Evolutionary conservation across 2,797 vertebrate genomes (phyloP).

Genomic region (Cyclopterus lumpus): DNA sequence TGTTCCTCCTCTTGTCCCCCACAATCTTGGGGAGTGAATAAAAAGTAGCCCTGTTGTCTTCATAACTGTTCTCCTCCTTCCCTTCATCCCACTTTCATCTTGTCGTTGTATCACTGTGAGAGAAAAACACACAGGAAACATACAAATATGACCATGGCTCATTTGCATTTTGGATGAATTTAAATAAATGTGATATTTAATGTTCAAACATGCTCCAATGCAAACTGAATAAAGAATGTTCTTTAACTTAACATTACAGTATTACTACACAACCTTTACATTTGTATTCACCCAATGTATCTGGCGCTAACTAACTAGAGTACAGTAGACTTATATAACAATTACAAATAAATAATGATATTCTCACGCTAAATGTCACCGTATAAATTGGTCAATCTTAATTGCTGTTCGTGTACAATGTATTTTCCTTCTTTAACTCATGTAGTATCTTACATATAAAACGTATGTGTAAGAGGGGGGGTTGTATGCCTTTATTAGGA

Average conservation of each 20-base stretch:
- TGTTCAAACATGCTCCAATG: not conserved
- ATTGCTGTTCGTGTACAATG: not conserved
- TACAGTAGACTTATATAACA: not conserved
- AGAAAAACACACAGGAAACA: slow-evolving; percentile 29
- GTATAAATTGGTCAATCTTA: not conserved
- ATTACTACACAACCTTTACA: not conserved
- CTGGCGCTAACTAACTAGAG: not conserved
- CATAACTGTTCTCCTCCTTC: slow-evolving; percentile 51
- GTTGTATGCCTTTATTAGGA: not conserved
- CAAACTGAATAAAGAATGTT: not conserved
- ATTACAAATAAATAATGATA: not conserved
- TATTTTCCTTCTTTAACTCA: not conserved
- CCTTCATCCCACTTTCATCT: slow-evolving; percentile 52
- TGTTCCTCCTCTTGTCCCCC: slow-evolving; percentile 40
- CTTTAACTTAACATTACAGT: not conserved
- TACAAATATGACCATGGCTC: not conserved
- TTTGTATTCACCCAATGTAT: not conserved
- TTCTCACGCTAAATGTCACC: not conserved
- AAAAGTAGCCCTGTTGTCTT: slow-evolving; percentile 59
- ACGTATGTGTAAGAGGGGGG: not conserved
- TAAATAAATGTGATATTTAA: not conserved
- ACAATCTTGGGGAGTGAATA: slow-evolving; percentile 38
- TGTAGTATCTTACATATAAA: not conserved
- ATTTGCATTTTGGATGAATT: not conserved
- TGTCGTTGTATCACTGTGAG: slow-evolving; percentile 74